Conservation (phyloP, 2,113 vertebrate species). For the Sphaerodactylus townsendi region DNA sequence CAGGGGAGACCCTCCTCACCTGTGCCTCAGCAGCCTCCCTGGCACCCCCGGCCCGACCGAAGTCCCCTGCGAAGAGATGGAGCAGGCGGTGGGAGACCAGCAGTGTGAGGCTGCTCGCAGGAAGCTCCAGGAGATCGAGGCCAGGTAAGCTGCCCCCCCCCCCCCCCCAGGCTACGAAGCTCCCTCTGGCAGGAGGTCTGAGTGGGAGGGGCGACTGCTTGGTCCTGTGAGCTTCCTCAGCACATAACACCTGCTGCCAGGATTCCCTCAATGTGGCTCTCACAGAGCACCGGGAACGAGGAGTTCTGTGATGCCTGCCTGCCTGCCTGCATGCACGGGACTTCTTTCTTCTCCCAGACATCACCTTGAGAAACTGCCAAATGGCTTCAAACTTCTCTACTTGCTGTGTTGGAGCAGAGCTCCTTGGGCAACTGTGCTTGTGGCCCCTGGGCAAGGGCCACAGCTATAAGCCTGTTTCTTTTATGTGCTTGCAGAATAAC, state of each 20-base stretch:
- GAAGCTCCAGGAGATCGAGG: conserved; percentile 79
- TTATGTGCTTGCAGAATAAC: conserved; percentile 71
- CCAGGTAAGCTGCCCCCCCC: conserved; percentile 66
- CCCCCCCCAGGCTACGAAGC: too few species aligned
- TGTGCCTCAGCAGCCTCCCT: conserved; percentile 59
- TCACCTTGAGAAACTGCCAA: background rate
- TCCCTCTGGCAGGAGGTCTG: conserved; percentile 37
- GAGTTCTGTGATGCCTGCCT: too few species aligned
- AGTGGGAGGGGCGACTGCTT: conserved; percentile 25
- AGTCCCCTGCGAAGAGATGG: conserved; percentile 78
- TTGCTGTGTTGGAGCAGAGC: background rate
- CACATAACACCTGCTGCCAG: too few species aligned
- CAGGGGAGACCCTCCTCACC: conserved; percentile 47
- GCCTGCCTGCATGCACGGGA: too few species aligned
- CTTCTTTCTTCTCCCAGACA: too few species aligned
- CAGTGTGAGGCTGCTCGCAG: conserved; percentile 77
- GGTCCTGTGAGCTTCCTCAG: conserved; percentile 46
- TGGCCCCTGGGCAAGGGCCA: background rate
- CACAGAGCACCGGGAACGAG: too few species aligned
- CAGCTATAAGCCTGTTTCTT: conserved; percentile 37
- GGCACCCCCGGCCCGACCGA: conserved; percentile 64
- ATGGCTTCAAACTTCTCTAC: background rate
- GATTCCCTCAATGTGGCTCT: too few species aligned
- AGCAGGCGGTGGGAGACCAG: conserved; percentile 74
- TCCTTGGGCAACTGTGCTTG: background rate